Evolutionary conservation across 1,140 invertebrate species (phyloP).

Genomic region (Hydropsyche tenuis): DNA sequence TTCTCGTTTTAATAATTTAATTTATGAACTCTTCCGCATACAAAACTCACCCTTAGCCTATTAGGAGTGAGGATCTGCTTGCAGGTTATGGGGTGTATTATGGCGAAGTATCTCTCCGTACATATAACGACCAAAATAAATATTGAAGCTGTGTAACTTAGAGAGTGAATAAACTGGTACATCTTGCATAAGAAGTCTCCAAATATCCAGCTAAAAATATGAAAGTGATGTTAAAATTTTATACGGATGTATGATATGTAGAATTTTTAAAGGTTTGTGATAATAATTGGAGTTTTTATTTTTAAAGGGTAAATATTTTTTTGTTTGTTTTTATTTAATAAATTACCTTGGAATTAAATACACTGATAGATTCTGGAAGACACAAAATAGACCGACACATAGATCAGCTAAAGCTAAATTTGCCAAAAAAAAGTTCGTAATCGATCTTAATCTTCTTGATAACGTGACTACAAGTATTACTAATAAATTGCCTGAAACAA

Average conservation of each 20-base stretch:
- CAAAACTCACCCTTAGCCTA: conserved; percentile 68
- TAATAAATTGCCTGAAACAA: conserved; percentile 75
- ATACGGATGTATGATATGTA: too few species aligned
- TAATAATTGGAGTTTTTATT: too few species aligned
- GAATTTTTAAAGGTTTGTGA: too few species aligned
- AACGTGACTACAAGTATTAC: conserved; percentile 83
- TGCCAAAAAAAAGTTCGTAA: conserved; percentile 85
- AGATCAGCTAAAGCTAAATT: conserved; percentile 85
- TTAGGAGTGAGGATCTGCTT: conserved; percentile 76
- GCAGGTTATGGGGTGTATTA: conserved; percentile 81
- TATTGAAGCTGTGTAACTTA: conserved; percentile 83
- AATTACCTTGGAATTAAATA: conserved; percentile 74
- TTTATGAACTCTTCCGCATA: not conserved
- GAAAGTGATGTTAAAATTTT: conserved; percentile 31
- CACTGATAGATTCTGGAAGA: conserved; percentile 81
- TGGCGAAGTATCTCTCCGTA: conserved; percentile 82
- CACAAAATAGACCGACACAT: conserved; percentile 85
- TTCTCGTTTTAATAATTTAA: too few species aligned
- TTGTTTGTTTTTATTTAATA: not conserved
- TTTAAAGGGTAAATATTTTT: too few species aligned
- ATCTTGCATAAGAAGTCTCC: conserved; percentile 83
- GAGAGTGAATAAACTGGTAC: conserved; percentile 81
- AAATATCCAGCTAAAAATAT: conserved; percentile 74
- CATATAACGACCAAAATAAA: conserved; percentile 83
- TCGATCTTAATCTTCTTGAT: conserved; percentile 76